Percentiles rank a stretch among this genome's conserved stretches.
phyloP scores from a whole-genome alignment of 1,140 invertebrate species.

The Probaryconus sp. region DNA sequence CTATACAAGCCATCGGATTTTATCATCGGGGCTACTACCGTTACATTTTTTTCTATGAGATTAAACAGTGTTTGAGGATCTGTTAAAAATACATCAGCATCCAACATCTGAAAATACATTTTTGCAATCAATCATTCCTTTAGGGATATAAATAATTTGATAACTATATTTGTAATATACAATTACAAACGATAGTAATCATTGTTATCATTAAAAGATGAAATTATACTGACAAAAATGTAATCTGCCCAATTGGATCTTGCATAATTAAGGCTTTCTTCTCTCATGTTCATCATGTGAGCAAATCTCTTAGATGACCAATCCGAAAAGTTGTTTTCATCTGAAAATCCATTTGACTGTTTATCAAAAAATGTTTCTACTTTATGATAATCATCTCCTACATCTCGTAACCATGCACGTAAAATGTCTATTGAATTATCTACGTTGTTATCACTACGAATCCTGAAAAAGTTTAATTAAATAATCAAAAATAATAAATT shows the following conservation, averaged over 20 bases:
- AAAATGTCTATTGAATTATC: constrained; percentile 88
- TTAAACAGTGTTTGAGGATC: constrained; percentile 83
- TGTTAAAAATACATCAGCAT: constrained; percentile 92
- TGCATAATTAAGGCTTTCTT: constrained; percentile 86
- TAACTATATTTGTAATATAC: constrained; percentile 5
- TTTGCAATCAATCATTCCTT: constrained; percentile 69
- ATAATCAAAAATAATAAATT: constrained; percentile 22
- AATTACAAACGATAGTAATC: too few relatives aligned
- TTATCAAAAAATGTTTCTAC: constrained; percentile 82
- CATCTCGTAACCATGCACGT: constrained; percentile 84
- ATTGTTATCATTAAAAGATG: too few relatives aligned
- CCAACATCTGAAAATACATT: constrained; percentile 85
- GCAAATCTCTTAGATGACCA: constrained; percentile 88
- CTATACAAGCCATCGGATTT: constrained; percentile 92
- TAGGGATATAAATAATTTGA: too few relatives aligned
- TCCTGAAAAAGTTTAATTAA: constrained; percentile 81
- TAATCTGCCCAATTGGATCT: constrained; percentile 90
- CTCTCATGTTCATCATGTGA: constrained; percentile 89
- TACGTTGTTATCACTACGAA: constrained; percentile 92
- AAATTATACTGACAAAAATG: constrained; percentile 83
- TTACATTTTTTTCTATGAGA: constrained; percentile 83
- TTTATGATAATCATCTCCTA: constrained; percentile 84
- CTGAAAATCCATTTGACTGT: constrained; percentile 76
- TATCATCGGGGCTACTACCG: constrained; percentile 90
- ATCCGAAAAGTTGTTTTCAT: constrained; percentile 84